These are phyloP conservation scores for Hirundo rustica DNA, from an alignment of 2,797 vertebrate species.

Conservation along the genomic window DNA sequence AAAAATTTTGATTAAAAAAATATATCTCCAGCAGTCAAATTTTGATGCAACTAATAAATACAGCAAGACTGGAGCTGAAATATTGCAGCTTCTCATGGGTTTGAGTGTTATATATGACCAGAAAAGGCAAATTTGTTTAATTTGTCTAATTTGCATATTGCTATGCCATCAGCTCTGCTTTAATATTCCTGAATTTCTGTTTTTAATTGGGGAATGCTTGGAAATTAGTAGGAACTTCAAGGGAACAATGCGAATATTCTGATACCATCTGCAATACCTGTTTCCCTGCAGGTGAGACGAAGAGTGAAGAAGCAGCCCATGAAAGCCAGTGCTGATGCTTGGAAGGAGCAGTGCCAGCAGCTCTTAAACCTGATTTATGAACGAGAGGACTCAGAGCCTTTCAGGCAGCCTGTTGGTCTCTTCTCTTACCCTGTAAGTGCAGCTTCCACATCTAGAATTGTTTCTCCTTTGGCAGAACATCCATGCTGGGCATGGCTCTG, in stretches of 20 bases:
- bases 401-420: slow-evolving; percentile 90
- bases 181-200: not conserved
- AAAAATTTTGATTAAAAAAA: not conserved
- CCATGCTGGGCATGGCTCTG: not conserved
- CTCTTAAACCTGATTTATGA: slow-evolving; percentile 87
- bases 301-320: slow-evolving; percentile 81
- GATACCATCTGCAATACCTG: not conserved
- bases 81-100: not conserved
- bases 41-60: not conserved
- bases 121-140: not conserved
- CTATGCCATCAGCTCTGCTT: not conserved
- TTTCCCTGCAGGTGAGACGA: slow-evolving; percentile 70
- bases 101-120: not conserved
- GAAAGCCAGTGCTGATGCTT: slow-evolving; percentile 80
- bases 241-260: not conserved
- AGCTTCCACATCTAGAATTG: not conserved
- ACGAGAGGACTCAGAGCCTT: slow-evolving; percentile 90
- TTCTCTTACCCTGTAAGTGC: slow-evolving; percentile 88
- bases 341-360: slow-evolving; percentile 88
- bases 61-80: not conserved
- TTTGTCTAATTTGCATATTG: not conserved
- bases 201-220: not conserved
- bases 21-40: not conserved
- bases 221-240: not conserved
- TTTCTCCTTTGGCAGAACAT: not conserved